phyloP scores from a whole-genome alignment of 2,888 invertebrate genomes.

The Theodoxus fluviatilis region DNA sequence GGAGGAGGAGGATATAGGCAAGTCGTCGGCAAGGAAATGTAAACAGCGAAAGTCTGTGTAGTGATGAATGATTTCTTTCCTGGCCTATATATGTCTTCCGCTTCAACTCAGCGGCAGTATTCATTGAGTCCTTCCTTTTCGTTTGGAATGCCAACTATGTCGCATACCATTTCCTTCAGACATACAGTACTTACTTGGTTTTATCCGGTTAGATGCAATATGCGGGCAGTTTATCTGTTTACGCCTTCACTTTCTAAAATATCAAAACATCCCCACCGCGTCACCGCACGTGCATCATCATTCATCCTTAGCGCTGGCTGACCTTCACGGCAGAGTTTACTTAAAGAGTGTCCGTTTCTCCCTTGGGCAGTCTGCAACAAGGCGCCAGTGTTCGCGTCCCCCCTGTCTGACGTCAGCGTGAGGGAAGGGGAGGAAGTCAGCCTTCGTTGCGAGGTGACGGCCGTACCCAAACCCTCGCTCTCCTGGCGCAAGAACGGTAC shows the following conservation, averaged over 20 bases:
- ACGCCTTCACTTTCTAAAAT: too few species aligned
- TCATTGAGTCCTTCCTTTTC: neutral
- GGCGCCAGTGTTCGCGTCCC: constrained; percentile 37
- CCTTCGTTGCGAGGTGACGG: constrained; percentile 46
- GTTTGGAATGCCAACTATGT: neutral
- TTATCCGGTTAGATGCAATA: too few species aligned
- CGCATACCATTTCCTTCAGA: neutral
- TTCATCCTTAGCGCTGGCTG: too few species aligned
- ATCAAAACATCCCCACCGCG: too few species aligned
- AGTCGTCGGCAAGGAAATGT: neutral
- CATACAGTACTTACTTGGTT: too few species aligned
- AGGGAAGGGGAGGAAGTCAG: constrained; percentile 38
- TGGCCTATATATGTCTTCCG: too few species aligned
- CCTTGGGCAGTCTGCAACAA: constrained; percentile 39
- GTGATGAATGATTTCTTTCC: too few species aligned
- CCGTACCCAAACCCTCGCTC: constrained; percentile 45
- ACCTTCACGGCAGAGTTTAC: too few species aligned
- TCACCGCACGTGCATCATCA: too few species aligned
- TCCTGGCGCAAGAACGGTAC: constrained; percentile 51
- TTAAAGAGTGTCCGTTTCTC: neutral
- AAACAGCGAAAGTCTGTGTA: neutral
- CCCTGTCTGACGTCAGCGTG: constrained; percentile 37
- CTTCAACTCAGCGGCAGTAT: too few species aligned
- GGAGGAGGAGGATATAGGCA: neutral
- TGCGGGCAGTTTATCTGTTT: too few species aligned